Base-by-base conservation (phyloP, 2,888 invertebrate genomes). In the Deilephila porcellus region DNA sequence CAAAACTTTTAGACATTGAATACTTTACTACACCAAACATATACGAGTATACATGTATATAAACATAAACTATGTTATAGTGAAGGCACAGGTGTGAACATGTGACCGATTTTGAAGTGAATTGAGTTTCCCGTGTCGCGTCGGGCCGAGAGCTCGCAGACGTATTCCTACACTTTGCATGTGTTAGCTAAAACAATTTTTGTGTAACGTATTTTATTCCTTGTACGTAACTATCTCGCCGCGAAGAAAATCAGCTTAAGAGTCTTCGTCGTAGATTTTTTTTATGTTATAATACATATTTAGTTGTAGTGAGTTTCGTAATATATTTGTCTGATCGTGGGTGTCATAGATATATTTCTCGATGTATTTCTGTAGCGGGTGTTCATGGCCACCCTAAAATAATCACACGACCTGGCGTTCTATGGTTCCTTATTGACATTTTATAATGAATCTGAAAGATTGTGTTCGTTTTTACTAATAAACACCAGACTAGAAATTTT, bases 51-150 rank as follows among this genome's bases (percentile, higher is more conserved):
- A 56, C 19, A 0, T 19, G 7, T 34, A 63, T 34, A 19, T 34
- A 63, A 1, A 53, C 29, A 11, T 25, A 20, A 64, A 56, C 56
- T 37, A 67, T 73, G 64, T 56, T 64, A 67, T 56, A 20, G 60
- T 56, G 56, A 74, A 56, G 52, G 34, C 25, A 59, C 80, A 79
- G 78, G 78, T 81, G 79, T 64, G 53, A 63, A 73, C n/a, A 74
- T 74, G 71, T 73, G 74, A 80, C 78, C 74, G 77, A 71, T 78
- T 74, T 78, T 73, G 73, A 71, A 74, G 73, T 37, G 76, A 81
- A 79, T 79, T 73, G 76, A 78, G 77, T 79, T 76, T 76, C 76
- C 71, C 71, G 76, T 76, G 29, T 70, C 71, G 76, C 76, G 29
- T 70, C 60, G 71, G 71, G 77, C 74, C 71, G 34, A 32, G 37